Evolutionary conservation across 1,140 invertebrate genomes (phyloP).

Genomic region (Harpegnathos saltator): DNA sequence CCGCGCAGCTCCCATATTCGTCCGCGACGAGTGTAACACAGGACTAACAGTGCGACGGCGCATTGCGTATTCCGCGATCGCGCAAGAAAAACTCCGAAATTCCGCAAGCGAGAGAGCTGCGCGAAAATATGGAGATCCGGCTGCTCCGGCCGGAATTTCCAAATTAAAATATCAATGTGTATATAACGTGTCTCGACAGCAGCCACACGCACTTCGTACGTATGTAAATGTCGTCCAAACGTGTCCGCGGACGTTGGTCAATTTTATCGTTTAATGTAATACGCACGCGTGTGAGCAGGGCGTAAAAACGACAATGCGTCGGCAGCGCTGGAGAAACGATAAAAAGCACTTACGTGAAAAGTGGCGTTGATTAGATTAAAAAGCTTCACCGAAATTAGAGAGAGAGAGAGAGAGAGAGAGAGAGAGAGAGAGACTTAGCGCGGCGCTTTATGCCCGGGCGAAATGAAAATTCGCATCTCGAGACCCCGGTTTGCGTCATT

Average conservation of each 20-base stretch:
- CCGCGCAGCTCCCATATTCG: neutral
- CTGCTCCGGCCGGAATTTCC: constrained; percentile 5
- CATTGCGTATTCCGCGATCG: constrained; percentile 54
- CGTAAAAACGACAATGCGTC: neutral
- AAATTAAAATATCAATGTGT: constrained; percentile 58
- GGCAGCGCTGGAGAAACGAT: neutral
- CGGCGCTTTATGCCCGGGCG: too few relatives aligned
- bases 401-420: too few relatives aligned
- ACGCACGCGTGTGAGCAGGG: neutral
- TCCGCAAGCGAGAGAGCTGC: neutral
- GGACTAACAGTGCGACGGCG: neutral
- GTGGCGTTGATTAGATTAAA: neutral
- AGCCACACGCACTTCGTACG: neutral
- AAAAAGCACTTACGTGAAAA: neutral
- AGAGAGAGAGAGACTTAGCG: too few relatives aligned
- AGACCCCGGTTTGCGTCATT: neutral
- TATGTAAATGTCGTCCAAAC: constrained; percentile 50
- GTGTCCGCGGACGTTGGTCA: constrained; percentile 23
- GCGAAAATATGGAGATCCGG: constrained; percentile 46
- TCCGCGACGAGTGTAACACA: neutral
- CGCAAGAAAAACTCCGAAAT: constrained; percentile 55
- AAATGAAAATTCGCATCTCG: neutral
- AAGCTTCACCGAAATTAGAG: neutral
- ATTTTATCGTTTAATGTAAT: constrained; percentile 29
- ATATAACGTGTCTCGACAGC: constrained; percentile 28